Conservation (phyloP, 1,140 invertebrate species). For the Halictus rubicundus region DNA sequence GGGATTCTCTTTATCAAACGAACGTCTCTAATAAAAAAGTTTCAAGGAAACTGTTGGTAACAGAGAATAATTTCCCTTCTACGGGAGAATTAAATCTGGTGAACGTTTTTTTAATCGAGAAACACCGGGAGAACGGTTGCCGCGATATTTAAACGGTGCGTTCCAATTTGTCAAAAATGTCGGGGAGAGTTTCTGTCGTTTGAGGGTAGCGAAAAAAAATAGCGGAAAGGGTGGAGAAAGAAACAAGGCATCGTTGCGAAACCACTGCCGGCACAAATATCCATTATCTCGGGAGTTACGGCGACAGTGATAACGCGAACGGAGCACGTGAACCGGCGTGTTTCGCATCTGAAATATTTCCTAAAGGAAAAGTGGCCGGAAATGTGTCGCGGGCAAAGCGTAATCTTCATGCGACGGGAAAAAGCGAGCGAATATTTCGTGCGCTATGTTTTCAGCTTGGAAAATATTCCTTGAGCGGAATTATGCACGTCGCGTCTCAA, state of each 20-base stretch:
- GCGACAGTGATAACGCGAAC: not conserved
- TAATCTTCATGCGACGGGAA: not conserved
- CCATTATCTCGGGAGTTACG: constrained; percentile 4
- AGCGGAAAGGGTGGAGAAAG: not conserved
- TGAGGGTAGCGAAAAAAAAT: not conserved
- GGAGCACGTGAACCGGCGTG: not conserved
- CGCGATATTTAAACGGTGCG: not conserved
- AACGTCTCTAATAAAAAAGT: too few species aligned
- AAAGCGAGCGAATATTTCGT: not conserved
- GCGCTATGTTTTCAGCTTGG: not conserved
- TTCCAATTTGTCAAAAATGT: not conserved
- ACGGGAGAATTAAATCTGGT: too few species aligned
- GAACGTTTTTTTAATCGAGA: too few species aligned
- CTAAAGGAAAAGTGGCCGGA: not conserved
- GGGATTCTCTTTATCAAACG: too few species aligned
- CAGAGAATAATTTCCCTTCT: too few species aligned
- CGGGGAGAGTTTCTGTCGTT: too few species aligned
- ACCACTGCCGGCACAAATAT: not conserved
- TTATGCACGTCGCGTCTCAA: not conserved
- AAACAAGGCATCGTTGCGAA: not conserved
- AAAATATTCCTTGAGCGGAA: not conserved
- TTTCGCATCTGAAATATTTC: constrained; percentile 1
- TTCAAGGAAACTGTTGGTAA: too few species aligned
- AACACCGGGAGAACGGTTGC: not conserved
- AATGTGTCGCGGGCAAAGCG: not conserved